Evolutionary conservation across 2,113 vertebrate species (phyloP).

Genomic region (Nycticebus coucang): DNA sequence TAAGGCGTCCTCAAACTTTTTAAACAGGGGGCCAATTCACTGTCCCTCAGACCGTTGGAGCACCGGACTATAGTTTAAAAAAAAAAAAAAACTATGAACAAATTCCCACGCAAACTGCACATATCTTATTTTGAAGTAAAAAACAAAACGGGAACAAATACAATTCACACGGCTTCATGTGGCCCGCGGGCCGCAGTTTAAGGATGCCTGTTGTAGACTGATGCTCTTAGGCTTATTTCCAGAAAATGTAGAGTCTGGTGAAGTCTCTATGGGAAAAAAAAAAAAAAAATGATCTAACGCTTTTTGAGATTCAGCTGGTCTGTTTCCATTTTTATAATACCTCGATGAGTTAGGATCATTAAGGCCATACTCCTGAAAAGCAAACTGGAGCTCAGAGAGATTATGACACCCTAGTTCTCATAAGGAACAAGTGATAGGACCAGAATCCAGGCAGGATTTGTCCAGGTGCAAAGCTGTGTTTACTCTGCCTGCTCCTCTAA

Average conservation of each 20-base stretch:
- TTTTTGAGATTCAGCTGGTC: neutral
- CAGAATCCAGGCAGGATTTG: neutral
- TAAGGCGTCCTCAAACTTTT: no score
- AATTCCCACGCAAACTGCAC: no score
- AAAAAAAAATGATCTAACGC: neutral
- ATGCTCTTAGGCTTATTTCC: neutral
- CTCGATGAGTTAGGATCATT: neutral
- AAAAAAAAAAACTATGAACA: no score
- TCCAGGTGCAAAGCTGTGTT: neutral
- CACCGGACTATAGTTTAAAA: no score
- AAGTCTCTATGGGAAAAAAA: neutral
- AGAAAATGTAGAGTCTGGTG: neutral
- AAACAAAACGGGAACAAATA: no score
- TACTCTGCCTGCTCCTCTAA: neutral
- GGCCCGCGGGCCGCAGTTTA: no score
- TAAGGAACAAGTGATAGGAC: neutral
- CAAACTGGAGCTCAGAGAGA: neutral
- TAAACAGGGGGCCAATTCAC: no score
- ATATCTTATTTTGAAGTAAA: no score
- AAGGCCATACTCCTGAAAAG: neutral
- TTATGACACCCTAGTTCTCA: neutral
- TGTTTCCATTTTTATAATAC: neutral
- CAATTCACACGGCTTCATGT: no score
- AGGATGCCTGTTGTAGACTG: no score
- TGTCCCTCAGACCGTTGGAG: no score